Evolutionary conservation across 2,888 invertebrate genomes (phyloP).

Genomic region (Apocheima hispidaria): DNA sequence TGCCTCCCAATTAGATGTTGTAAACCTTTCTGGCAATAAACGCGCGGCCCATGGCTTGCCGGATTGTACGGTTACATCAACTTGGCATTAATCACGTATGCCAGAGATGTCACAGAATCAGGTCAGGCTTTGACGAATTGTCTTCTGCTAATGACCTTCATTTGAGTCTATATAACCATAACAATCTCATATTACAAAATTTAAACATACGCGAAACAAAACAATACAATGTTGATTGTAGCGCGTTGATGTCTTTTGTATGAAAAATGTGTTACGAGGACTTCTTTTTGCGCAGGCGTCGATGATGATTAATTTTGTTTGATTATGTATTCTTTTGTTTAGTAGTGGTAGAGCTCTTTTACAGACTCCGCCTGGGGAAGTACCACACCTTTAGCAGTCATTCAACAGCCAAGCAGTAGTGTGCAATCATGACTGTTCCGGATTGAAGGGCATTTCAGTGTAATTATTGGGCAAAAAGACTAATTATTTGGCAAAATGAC

Average conservation of each 20-base stretch:
- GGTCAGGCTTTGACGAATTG: slow-evolving; percentile 39
- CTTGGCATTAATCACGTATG: slow-evolving; percentile 29
- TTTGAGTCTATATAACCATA: slow-evolving; percentile 23
- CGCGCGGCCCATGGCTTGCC: slow-evolving; percentile 11
- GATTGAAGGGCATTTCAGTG: no score
- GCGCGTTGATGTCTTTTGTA: slow-evolving; percentile 77
- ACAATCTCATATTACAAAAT: slow-evolving; percentile 23
- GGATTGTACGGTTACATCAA: slow-evolving; percentile 27
- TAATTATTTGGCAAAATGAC: no score
- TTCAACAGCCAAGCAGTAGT: no score
- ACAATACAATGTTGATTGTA: slow-evolving; percentile 31
- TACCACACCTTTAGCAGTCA: no score
- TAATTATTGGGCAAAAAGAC: no score
- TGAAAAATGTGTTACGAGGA: slow-evolving; percentile 20
- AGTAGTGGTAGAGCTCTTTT: no score
- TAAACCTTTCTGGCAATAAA: slow-evolving; percentile 27
- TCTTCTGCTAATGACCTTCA: slow-evolving; percentile 29
- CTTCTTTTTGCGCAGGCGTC: slow-evolving; percentile 14
- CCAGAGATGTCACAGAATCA: slow-evolving; percentile 25
- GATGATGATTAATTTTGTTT: slow-evolving; percentile 8
- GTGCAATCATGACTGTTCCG: no score
- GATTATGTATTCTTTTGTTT: neutral
- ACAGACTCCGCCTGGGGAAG: no score
- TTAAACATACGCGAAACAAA: slow-evolving; percentile 28
- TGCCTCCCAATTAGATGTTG: slow-evolving; percentile 34